Evolutionary conservation across 2,113 vertebrate genomes (phyloP).

Genomic region (Gracilinanus agilis): DNA sequence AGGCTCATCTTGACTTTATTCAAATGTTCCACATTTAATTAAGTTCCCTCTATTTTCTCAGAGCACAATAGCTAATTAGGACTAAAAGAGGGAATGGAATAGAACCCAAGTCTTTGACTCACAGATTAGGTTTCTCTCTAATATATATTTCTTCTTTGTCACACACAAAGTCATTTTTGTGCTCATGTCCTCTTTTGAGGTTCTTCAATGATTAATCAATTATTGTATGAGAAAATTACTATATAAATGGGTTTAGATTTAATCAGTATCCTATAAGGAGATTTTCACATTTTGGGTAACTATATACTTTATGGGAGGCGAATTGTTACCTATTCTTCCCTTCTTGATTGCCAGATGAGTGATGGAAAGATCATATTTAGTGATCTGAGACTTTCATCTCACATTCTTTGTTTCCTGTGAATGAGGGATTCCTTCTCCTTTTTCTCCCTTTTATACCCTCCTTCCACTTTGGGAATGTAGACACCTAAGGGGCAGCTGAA

Average conservation of each 20-base stretch:
- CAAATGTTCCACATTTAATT: constrained; percentile 62
- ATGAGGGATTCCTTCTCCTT: background rate
- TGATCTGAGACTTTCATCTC: background rate
- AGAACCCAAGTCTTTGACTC: background rate
- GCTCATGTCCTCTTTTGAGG: background rate
- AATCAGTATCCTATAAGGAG: background rate
- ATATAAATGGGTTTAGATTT: background rate
- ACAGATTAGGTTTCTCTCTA: background rate
- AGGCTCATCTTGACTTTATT: constrained; percentile 56
- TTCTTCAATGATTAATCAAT: background rate
- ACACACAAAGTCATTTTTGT: background rate
- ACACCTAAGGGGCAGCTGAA: background rate
- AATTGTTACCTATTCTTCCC: background rate
- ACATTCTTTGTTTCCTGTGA: background rate
- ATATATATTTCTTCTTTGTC: background rate
- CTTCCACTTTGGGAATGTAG: background rate
- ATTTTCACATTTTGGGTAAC: background rate
- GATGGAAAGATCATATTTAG: background rate
- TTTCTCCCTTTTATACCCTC: background rate
- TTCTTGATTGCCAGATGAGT: background rate
- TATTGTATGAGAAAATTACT: background rate
- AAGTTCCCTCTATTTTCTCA: constrained; percentile 73
- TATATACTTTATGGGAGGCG: background rate
- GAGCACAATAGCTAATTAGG: constrained; percentile 39
- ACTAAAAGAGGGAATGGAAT: background rate